Evolutionary conservation across 30 jellyfish, hydroid and myxozoan genomes (phyloP).

Genomic region (Haliclystus octoradiatus): DNA sequence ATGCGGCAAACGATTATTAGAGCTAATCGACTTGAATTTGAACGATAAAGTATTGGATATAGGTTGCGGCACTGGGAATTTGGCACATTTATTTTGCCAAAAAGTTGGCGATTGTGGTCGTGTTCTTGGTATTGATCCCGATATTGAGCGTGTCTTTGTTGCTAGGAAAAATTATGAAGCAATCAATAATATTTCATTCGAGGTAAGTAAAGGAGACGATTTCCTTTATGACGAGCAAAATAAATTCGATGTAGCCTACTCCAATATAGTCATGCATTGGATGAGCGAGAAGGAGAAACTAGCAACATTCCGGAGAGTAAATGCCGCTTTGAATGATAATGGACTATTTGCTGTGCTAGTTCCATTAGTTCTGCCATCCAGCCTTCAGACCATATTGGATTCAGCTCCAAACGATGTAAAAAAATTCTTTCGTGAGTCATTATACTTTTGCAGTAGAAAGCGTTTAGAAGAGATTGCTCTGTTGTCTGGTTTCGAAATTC

Average conservation of each 20-base stretch:
- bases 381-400: no score
- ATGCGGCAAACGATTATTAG: constrained; percentile 29
- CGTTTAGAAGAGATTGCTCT: no score
- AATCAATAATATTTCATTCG: constrained; percentile 11
- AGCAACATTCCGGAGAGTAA: constrained; percentile 22
- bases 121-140: constrained; percentile 56
- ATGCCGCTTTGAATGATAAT: constrained; percentile 29
- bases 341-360: no score
- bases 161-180: constrained; percentile 19
- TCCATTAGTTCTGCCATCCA: no score
- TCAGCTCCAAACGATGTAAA: no score
- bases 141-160: constrained; percentile 20
- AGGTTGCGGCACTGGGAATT: constrained; percentile 69
- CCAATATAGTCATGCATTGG: constrained; percentile 60
- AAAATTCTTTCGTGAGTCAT: no score
- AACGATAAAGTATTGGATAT: constrained; percentile 31
- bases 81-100: constrained; percentile 32
- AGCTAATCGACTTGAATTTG: constrained; percentile 4
- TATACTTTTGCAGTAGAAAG: no score
- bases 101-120: constrained; percentile 50
- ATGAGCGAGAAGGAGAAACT: constrained; percentile 35
- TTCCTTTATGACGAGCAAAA: constrained; percentile 12
- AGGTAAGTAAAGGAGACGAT: constrained; percentile 23
- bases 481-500: no score
- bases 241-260: constrained; percentile 19